Percentiles rank a stretch among this genome's conserved stretches.
These are phyloP conservation scores for Andrena camellia DNA, from an alignment of 2,888 invertebrate genomes.

Conservation along the genomic window DNA sequence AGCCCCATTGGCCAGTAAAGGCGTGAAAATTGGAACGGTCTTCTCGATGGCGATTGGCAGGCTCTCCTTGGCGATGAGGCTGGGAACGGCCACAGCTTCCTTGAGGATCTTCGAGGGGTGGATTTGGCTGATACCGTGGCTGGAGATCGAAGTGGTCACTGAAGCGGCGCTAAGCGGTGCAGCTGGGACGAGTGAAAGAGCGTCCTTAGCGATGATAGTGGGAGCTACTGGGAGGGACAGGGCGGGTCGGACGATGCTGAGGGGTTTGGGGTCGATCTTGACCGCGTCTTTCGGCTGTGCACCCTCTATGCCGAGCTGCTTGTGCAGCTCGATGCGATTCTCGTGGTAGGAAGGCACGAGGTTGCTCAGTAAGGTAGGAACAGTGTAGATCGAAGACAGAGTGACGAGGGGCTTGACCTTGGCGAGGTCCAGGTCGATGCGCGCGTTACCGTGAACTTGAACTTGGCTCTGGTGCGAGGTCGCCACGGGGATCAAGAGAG, in stretches of 20 bases:
- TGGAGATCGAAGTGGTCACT: conserved; percentile 48
- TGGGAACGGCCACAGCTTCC: not conserved
- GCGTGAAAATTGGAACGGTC: not conserved
- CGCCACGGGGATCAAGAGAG: conserved; percentile 77
- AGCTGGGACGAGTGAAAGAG: conserved; percentile 9
- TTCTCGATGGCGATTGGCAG: not conserved
- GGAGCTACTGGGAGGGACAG: not conserved
- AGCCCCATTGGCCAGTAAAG: not conserved
- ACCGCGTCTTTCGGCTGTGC: conserved; percentile 51
- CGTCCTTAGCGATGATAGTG: not conserved
- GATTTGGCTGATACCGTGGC: conserved; percentile 49
- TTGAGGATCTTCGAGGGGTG: conserved; percentile 26
- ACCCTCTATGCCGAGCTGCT: conserved; percentile 61
- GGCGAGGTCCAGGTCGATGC: conserved; percentile 32
- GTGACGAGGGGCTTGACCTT: conserved; percentile 34
- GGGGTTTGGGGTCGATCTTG: conserved; percentile 49
- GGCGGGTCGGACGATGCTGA: conserved; percentile 33
- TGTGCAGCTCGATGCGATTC: conserved; percentile 64
- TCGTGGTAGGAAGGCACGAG: conserved; percentile 45
- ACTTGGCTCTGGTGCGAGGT: conserved; percentile 78
- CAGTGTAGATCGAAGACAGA: conserved; percentile 2
- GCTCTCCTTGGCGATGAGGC: not conserved
- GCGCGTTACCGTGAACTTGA: conserved; percentile 64
- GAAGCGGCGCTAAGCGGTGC: not conserved
- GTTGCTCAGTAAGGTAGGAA: conserved; percentile 7